Percentiles rank a stretch among this genome's conserved stretches.
Conservation (phyloP, 2,113 vertebrate genomes). For the Actenoides lindsayi region DNA sequence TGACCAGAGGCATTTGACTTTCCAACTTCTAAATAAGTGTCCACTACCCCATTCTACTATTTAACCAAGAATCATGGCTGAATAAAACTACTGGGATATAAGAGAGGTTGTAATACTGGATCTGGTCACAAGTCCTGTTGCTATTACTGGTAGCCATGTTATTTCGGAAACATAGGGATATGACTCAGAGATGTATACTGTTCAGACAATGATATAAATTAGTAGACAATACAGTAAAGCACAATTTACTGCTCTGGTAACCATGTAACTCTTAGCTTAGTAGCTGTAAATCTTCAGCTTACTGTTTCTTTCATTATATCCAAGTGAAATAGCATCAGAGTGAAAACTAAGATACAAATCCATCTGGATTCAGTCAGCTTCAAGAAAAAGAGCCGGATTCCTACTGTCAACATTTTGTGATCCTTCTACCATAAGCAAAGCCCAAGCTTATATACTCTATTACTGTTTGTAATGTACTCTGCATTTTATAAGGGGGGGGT, state of each 20-base stretch:
- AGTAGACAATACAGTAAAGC: background rate
- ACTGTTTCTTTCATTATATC: background rate
- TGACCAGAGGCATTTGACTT: background rate
- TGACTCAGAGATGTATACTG: background rate
- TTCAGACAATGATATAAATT: background rate
- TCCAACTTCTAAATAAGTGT: background rate
- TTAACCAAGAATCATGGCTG: background rate
- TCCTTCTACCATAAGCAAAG: background rate
- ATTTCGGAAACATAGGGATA: background rate
- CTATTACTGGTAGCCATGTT: background rate
- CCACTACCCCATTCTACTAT: background rate
- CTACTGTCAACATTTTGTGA: background rate
- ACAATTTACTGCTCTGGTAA: background rate
- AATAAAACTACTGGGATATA: background rate
- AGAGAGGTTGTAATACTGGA: background rate
- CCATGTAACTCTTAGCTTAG: background rate
- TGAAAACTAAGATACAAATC: background rate
- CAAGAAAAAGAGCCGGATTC: background rate
- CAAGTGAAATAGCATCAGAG: background rate
- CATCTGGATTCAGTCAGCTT: background rate
- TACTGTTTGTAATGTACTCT: background rate
- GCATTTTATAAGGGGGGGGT: background rate
- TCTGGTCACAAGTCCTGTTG: background rate
- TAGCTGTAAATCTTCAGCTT: background rate
- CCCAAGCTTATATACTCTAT: background rate